These are phyloP conservation scores for Eolophus roseicapilla DNA, from an alignment of 2,113 vertebrate species.

Conservation along the genomic window DNA sequence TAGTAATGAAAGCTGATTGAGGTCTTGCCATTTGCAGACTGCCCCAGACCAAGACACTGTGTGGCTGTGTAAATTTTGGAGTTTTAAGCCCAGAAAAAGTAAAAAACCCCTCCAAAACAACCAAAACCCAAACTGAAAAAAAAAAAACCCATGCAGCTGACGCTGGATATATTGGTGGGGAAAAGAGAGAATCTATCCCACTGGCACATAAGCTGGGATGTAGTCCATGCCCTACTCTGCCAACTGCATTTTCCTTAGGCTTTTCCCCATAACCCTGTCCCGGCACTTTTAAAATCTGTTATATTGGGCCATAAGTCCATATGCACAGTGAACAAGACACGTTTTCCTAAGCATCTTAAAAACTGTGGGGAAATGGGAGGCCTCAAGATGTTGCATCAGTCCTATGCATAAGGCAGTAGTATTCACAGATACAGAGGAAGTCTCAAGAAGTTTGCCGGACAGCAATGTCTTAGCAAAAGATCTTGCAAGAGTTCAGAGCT, in stretches of 20 bases:
- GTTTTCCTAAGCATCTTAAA: not conserved
- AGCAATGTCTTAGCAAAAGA: not conserved
- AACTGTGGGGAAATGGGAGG: not conserved
- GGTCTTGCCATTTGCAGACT: not conserved
- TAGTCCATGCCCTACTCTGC: not conserved
- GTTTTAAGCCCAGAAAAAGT: not conserved
- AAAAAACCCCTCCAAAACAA: not conserved
- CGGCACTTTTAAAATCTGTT: not conserved
- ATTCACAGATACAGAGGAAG: not conserved
- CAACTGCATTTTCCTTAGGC: not conserved
- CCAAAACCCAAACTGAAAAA: not conserved
- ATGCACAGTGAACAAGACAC: not conserved
- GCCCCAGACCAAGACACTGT: too few relatives aligned
- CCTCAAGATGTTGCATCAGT: not conserved
- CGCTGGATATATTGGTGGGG: fast-evolving
- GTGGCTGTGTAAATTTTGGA: not conserved
- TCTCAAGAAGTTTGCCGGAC: not conserved
- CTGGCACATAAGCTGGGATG: not conserved
- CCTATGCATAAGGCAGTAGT: not conserved
- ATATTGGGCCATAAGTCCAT: not conserved
- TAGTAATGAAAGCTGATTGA: not conserved
- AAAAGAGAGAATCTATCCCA: not conserved
- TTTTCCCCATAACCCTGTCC: not conserved
- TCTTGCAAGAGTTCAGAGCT: not conserved
- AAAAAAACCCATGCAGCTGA: not conserved